These are phyloP conservation scores for Antennarius maculatus DNA, from an alignment of 2,797 vertebrate species.

Conservation along the genomic window DNA sequence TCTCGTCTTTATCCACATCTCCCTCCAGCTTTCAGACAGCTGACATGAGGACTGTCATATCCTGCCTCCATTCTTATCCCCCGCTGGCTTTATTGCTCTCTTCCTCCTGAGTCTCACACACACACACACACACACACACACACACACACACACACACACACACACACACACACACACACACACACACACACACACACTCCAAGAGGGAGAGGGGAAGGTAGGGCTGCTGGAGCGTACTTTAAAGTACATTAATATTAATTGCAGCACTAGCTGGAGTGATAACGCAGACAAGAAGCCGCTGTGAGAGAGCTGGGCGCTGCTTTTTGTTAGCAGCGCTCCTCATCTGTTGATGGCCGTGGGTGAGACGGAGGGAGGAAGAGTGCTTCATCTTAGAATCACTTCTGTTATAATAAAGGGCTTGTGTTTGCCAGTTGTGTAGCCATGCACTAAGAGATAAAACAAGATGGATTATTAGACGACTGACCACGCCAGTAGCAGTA, in stretches of 20 bases:
- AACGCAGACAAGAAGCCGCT: conserved; percentile 74
- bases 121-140: not conserved
- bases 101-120: conserved; percentile 67
- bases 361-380: conserved; percentile 61
- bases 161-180: not conserved
- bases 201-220: conserved; percentile 36
- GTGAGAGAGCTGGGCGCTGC: conserved; percentile 61
- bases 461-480: conserved; percentile 71
- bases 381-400: conserved; percentile 72
- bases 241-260: conserved; percentile 86
- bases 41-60: conserved; percentile 84
- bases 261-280: conserved; percentile 77
- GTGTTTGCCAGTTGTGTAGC: conserved; percentile 35
- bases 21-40: conserved; percentile 74
- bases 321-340: conserved; percentile 66
- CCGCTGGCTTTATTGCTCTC: conserved; percentile 75
- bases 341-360: conserved; percentile 53
- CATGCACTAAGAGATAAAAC: conserved; percentile 53
- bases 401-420: conserved; percentile 70
- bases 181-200: conserved; percentile 7
- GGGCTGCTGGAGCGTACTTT: conserved; percentile 78
- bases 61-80: conserved; percentile 82
- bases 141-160: not conserved
- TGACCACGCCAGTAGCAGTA: conserved; percentile 72
- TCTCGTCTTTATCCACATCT: conserved; percentile 75